Conservation (phyloP, 2,113 vertebrate genomes). For the Bucco capensis region DNA sequence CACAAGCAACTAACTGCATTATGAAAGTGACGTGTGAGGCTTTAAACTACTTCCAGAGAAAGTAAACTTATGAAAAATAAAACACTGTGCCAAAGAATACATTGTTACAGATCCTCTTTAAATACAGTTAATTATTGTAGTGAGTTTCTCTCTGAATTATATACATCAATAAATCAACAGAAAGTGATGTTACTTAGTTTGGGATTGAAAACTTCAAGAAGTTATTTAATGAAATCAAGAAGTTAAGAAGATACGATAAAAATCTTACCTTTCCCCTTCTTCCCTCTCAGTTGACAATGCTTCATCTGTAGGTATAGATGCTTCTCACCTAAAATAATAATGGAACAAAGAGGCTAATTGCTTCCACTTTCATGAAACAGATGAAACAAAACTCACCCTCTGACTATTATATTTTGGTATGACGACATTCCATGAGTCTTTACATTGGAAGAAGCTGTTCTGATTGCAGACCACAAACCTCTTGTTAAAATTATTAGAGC, state of each 20-base stretch:
- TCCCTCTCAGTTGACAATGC: neutral
- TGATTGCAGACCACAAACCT: slow-evolving; percentile 34
- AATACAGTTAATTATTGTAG: neutral
- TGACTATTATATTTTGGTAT: slow-evolving; percentile 49
- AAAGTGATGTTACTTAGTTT: neutral
- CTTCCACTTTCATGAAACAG: slow-evolving; percentile 21
- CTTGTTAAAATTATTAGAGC: slow-evolving; percentile 56
- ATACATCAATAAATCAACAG: neutral
- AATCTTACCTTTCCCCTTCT: neutral
- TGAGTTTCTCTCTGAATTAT: neutral
- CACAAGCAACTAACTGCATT: neutral
- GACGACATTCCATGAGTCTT: slow-evolving; percentile 49
- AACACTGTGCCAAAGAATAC: neutral
- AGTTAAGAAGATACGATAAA: neutral
- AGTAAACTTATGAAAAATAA: neutral
- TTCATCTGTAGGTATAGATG: slow-evolving; percentile 7
- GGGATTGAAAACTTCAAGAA: neutral
- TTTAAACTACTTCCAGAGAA: slow-evolving; percentile 41
- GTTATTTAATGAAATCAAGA: neutral
- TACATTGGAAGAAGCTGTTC: slow-evolving; percentile 57
- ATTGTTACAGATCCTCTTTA: slow-evolving; percentile 2
- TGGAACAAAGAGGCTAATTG: slow-evolving; percentile 40
- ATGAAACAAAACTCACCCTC: slow-evolving; percentile 11
- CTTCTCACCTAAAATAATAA: slow-evolving; percentile 57
- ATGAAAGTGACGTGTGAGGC: neutral